Conservation (phyloP, 2,888 invertebrate species). For the Spodoptera littoralis region DNA sequence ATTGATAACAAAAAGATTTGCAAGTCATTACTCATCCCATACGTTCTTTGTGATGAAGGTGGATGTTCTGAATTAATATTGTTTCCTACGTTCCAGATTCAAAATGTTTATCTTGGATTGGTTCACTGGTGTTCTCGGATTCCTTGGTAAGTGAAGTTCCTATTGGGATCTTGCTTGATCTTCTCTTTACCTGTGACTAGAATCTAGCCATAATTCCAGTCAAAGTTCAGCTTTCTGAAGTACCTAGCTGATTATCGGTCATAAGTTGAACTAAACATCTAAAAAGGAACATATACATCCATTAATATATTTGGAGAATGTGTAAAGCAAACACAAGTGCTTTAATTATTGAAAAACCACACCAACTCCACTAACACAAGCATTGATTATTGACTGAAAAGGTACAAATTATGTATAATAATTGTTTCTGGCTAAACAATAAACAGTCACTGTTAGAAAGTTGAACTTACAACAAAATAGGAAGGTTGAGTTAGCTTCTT, state of each 20-base stretch:
- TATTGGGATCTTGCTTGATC: conserved; percentile 14
- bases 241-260: background rate
- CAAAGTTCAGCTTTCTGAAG: background rate
- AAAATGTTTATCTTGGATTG: conserved; percentile 98
- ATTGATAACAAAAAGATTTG: conserved; percentile 72
- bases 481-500: too few relatives aligned
- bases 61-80: conserved; percentile 63
- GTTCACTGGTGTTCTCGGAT: conserved; percentile 97
- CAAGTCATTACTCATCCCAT: conserved; percentile 79
- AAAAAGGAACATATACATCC: background rate
- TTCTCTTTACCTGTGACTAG: background rate
- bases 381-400: too few relatives aligned
- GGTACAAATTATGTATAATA: too few relatives aligned
- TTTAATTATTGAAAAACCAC: too few relatives aligned
- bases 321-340: background rate
- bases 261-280: background rate
- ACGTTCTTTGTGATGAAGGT: conserved; percentile 74
- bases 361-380: too few relatives aligned
- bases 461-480: too few relatives aligned
- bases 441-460: too few relatives aligned
- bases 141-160: conserved; percentile 92
- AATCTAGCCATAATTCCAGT: background rate
- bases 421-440: too few relatives aligned
- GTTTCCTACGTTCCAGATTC: conserved; percentile 80
- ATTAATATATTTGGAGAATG: background rate